These are phyloP conservation scores for Zosterops pallidus DNA, from an alignment of 2,113 vertebrate species.

Conservation along the genomic window DNA sequence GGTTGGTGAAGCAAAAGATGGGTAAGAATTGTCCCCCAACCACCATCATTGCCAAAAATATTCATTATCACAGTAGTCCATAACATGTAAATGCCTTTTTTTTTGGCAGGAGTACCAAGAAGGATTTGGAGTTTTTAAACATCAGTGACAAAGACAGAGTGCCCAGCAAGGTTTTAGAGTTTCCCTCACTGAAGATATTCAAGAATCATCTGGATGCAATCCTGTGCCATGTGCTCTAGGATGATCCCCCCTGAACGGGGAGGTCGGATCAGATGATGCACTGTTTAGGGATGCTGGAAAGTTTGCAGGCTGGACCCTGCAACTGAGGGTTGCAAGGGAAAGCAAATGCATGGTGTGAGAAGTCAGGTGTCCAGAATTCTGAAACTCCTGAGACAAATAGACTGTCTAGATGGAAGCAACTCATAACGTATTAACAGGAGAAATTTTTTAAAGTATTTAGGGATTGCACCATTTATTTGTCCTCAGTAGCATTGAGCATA, in stretches of 20 bases:
- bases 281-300: background rate
- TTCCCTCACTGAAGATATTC: background rate
- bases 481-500: background rate
- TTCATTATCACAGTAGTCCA: background rate
- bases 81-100: background rate
- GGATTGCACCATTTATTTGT: background rate
- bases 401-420: background rate
- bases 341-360: background rate
- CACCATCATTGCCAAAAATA: background rate
- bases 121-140: background rate
- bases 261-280: accelerated
- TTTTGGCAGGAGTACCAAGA: background rate
- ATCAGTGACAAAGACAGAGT: background rate
- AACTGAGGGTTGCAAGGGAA: background rate
- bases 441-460: background rate
- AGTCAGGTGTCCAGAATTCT: background rate
- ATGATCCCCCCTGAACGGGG: background rate
- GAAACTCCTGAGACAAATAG: background rate
- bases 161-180: background rate
- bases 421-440: background rate
- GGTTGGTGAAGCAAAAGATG: background rate
- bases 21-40: background rate
- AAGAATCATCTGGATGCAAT: background rate
- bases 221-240: background rate
- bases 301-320: background rate